These are phyloP conservation scores for Euzetes globulus DNA, from an alignment of 2,888 invertebrate genomes.

Conservation along the genomic window DNA sequence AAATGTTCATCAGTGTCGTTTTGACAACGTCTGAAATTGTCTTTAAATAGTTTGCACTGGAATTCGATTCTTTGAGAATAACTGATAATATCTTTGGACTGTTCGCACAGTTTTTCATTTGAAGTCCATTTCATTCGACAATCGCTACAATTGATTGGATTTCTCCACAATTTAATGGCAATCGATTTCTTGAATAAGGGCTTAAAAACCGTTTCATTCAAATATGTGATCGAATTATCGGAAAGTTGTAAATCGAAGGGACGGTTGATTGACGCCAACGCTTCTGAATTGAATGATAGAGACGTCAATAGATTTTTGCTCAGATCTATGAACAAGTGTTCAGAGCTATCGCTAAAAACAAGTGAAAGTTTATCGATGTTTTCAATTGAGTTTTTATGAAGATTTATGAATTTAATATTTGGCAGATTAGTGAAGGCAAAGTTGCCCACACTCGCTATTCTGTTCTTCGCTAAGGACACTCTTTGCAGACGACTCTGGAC, in stretches of 20 bases:
- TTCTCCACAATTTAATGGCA: slow-evolving; percentile 13
- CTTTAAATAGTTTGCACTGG: slow-evolving; percentile 22
- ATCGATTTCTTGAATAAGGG: slow-evolving; percentile 21
- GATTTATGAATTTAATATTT: neutral
- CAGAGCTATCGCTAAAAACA: neutral
- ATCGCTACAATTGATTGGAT: slow-evolving; percentile 31
- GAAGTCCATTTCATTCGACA: slow-evolving; percentile 31
- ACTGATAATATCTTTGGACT: neutral
- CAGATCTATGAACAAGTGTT: slow-evolving; percentile 17
- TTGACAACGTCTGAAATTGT: neutral
- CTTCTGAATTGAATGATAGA: neutral
- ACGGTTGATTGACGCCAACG: neutral
- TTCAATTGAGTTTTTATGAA: neutral
- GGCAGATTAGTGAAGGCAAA: neutral
- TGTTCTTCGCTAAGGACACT: neutral
- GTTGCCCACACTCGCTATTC: neutral
- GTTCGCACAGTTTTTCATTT: slow-evolving; percentile 2
- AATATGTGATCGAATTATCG: slow-evolving; percentile 16
- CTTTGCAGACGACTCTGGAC: neutral
- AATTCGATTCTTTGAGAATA: slow-evolving; percentile 20
- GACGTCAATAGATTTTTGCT: slow-evolving; percentile 17
- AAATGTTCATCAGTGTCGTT: neutral
- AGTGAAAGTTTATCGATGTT: neutral
- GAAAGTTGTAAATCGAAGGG: slow-evolving; percentile 32
- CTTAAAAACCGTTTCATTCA: slow-evolving; percentile 18